phyloP scores from a whole-genome alignment of 2,888 invertebrate genomes.

The Rhimphoctona megacephalus region DNA sequence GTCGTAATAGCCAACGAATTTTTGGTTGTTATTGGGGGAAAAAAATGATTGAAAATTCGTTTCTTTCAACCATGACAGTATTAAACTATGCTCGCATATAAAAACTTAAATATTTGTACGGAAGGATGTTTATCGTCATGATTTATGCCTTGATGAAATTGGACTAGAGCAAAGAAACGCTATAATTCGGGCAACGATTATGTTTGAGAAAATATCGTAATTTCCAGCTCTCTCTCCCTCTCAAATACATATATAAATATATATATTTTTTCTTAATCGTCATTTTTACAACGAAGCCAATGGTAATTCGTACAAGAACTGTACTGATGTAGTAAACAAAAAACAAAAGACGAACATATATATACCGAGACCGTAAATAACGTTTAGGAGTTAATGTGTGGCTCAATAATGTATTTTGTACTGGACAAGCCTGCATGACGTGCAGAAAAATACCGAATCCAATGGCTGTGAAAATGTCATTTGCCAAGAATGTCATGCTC shows the following conservation, averaged over 20 bases:
- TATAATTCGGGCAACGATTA: not conserved
- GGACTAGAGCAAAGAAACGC: not conserved
- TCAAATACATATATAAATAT: not conserved
- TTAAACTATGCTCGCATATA: constrained; percentile 54
- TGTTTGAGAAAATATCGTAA: not conserved
- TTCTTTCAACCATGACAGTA: constrained; percentile 64
- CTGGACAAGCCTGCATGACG: constrained; percentile 65
- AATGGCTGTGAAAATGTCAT: constrained; percentile 75
- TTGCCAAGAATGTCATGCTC: constrained; percentile 70
- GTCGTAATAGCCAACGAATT: too few species aligned
- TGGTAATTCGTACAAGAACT: constrained; percentile 29
- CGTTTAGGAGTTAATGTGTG: constrained; percentile 69
- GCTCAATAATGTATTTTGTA: constrained; percentile 70
- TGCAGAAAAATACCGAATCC: constrained; percentile 69
- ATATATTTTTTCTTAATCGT: constrained; percentile 21
- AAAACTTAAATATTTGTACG: not conserved
- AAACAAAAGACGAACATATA: not conserved
- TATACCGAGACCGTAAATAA: constrained; percentile 52
- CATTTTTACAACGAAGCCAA: constrained; percentile 32
- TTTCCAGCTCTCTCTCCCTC: not conserved
- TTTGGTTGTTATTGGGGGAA: too few species aligned
- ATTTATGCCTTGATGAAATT: not conserved
- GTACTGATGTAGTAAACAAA: constrained; percentile 11
- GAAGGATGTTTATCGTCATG: not conserved
- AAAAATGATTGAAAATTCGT: constrained; percentile 6